Evolutionary conservation across 2,113 vertebrate species (phyloP).

Genomic region (Lepus timidus): DNA sequence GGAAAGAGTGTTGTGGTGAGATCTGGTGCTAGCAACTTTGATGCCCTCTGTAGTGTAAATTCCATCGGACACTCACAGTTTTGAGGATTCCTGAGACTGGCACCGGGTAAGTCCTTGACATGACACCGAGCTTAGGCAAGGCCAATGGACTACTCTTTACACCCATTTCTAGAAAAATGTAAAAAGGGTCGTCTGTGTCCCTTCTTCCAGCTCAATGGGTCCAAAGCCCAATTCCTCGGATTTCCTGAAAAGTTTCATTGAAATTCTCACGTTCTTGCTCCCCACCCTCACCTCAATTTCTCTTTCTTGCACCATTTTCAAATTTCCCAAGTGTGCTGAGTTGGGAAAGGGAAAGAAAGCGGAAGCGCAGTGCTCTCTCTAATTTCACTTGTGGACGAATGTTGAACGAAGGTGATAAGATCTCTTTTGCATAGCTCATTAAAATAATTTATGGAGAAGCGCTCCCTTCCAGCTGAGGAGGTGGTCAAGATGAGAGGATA

Average conservation of each 20-base stretch:
- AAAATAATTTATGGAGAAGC: slow-evolving; percentile 87
- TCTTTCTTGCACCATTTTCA: neutral
- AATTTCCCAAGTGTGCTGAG: neutral
- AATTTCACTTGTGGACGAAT: slow-evolving; percentile 15
- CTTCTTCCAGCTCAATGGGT: neutral
- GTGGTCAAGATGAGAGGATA: slow-evolving; percentile 89
- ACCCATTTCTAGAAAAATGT: neutral
- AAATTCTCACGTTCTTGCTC: neutral
- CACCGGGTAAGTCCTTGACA: neutral
- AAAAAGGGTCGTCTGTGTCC: neutral
- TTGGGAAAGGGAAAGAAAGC: neutral
- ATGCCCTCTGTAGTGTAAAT: accelerated
- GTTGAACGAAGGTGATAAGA: slow-evolving; percentile 36
- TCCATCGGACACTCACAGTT: accelerated
- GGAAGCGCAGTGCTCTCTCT: neutral
- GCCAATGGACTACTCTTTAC: neutral
- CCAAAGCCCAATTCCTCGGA: accelerated
- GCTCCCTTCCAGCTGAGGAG: slow-evolving; percentile 84
- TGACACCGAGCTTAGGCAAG: neutral
- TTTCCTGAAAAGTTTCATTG: neutral
- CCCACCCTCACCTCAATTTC: neutral
- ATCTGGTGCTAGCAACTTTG: neutral
- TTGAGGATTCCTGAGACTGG: accelerated
- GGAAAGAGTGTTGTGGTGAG: too few species aligned
- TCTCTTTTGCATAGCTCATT: slow-evolving; percentile 78